Evolutionary conservation across 2,797 vertebrate genomes (phyloP), one percentile per base, ranked within the genome.

Genomic region (Ciconia nigra): DNA sequence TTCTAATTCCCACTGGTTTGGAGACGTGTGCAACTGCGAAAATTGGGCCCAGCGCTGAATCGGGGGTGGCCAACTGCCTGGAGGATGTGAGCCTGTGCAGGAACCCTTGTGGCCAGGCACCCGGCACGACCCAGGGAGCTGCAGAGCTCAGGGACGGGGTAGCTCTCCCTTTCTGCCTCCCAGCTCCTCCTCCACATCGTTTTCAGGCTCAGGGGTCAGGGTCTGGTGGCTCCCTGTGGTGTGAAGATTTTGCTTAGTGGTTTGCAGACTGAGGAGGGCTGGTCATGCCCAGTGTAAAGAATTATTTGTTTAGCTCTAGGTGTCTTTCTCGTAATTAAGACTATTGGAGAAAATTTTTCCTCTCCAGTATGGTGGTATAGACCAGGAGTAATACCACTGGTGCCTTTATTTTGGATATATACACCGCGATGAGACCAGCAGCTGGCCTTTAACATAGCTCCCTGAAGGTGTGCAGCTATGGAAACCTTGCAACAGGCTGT

Each of bases 41-140:
- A 84, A 71, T 58, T 11, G 25, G 79, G 26, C 46, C 77, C 42
- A 15, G 61, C 1, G 6, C 73, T 58, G 81, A 65, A 26, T 2
- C 0, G 1, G 28, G 71, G 78, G 52, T 35, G 58, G 59, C 51
- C 0, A 0, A 22, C 37, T 19, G 67, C 51, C 66, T 84, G 70
- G 26, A 51, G 63, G 41, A 21, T 33, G 71, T 65, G 14, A 83
- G 59, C 51, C 76, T 46, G 20, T 7, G 20, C 29, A 22, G 74
- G 52, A 84, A 4, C 11, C 29, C 31, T 37, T 25, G 46, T 24
- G 59, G 29, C 47, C 52, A 21, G 28, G 69, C 41, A 57, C 46
- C 47, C 5, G 0, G 18, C 0, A 0, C 0, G 5, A 77, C 8
- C 35, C 11, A 14, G 22, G n/a, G 24, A 69, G 62, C 66, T 71